Base-by-base conservation (phyloP, 2,888 invertebrate species). In the Aromia moschata region DNA sequence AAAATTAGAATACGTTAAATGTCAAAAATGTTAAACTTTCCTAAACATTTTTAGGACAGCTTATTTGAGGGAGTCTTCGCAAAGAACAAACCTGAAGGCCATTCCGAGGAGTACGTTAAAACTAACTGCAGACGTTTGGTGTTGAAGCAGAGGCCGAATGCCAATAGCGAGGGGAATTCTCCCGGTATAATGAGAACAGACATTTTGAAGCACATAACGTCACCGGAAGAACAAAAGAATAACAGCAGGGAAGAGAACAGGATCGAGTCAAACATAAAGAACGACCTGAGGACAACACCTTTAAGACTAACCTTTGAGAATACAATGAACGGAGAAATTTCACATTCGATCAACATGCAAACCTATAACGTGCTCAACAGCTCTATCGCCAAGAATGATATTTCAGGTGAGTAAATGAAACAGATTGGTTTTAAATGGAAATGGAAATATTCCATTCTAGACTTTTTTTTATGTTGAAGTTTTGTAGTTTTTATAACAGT, bases 51-150 rank as follows among this genome's bases (percentile, higher is more conserved):
- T 20, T 75, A 90, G 85, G 91, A 91, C 77, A 88, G 90, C 0
- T 79, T 96, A 0, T 96, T 96, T 79, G 95, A 94, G 73, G 95
- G 64, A 0, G 40, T 69, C 25, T 60, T 62, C 1, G 58, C 65
- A 0, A 67, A 60, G 20, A n/a, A 55, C 5, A 52, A 59, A 7
- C 59, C 55, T 4, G 60, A 58, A n/a, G 38, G 15, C 12, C 54
- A 52, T 36, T 60, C 67, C 2, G 61, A 61, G 7, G 68, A 67
- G 10, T 72, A 72, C 40, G 46, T 63, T 9, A 71, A 70, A 57
- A 68, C 67, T 1, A 72, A 65, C 31, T 67, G 65, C 16, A 61
- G 73, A 2, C 59, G 70, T 10, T 53, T 73, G 52, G 53, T 73
- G 1, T 44, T 73, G 11, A 73, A 70, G 53, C 56, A 62, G 14